phyloP scores from a whole-genome alignment of 2,888 invertebrate genomes.

The Dicycla oo region DNA sequence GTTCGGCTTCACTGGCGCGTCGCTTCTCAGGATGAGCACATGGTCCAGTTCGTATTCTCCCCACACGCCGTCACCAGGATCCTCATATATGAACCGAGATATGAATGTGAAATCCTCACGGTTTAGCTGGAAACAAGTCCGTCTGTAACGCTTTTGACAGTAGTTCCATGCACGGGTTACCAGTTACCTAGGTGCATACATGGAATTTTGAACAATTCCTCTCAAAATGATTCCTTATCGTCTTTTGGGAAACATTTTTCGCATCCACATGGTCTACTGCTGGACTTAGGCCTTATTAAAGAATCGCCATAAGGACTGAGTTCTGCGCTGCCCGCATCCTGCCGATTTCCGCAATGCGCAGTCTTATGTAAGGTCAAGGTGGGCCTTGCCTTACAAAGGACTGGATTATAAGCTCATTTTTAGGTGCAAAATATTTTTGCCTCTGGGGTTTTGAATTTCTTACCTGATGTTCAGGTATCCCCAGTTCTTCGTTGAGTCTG shows the following conservation, averaged over 20 bases:
- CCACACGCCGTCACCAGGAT: conserved; percentile 93
- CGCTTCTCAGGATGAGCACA: conserved; percentile 94
- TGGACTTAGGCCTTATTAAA: not conserved
- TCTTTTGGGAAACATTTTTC: not conserved
- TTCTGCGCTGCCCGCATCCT: not conserved
- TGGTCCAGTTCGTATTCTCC: conserved; percentile 98
- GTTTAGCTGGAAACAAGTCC: conserved; percentile 59
- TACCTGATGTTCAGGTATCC: conserved; percentile 91
- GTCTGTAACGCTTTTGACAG: not conserved
- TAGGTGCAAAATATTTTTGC: not conserved
- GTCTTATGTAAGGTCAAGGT: not conserved
- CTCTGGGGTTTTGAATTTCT: not conserved
- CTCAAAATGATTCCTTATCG: not conserved
- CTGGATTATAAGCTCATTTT: not conserved
- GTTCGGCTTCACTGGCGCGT: conserved; percentile 93
- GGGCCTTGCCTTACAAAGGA: too few relatives aligned
- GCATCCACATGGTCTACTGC: not conserved
- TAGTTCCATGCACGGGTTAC: not conserved
- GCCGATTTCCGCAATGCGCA: too few relatives aligned
- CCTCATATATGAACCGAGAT: conserved; percentile 95
- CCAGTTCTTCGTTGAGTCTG: conserved; percentile 95
- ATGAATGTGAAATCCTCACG: conserved; percentile 93
- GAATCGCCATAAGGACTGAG: not conserved
- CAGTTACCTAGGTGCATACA: too few relatives aligned
- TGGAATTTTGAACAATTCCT: not conserved